Evolutionary conservation across 2,888 invertebrate species (phyloP), one percentile per base, ranked within the genome.

Genomic region (Cataglyphis cursor): DNA sequence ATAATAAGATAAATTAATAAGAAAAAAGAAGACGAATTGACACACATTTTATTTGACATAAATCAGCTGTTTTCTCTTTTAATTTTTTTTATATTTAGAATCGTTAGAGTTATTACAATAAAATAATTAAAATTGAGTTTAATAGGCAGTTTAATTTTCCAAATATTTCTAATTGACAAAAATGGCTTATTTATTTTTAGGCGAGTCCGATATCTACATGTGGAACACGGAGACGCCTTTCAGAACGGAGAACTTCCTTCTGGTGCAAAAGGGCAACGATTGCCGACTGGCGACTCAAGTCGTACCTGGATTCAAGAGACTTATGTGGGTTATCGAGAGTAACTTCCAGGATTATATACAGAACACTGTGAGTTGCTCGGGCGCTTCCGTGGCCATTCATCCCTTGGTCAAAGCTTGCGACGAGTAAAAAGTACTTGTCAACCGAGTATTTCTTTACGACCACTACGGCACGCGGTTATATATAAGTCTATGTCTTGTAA

Each of bases 261-360:
- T 96, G 86, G 96, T 96, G 8, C 96, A 96, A 89, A 95, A 95
- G 44, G 96, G 96, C n/a, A 95, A 95, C 75, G 96, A 96, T 44
- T 96, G 96, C 89, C 95, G 96, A 51, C 93, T 97, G 65, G 95
- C 96, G 48, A 97, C 97, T 0, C 96, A 96, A 89, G 96, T 96
- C 1, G 95, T 96, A 41, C 96, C 96, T 0, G 96, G 96, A 9
- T 96, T 95, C 90, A 96, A 96, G 92, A 95, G 95, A 41, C 95
- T 96, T 66, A 96, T 97, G 96, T 96, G 97, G 96, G 96, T 96
- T 15, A 93, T 97, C 87, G 97, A 97, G 91, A 96, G 96, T 90
- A 97, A 97, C 93, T 96, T 97, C 95, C 96, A 96, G 75, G 96
- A 97, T 93, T 97, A 95, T 91, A 96, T 97, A 86, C 94, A 95